phyloP scores from a whole-genome alignment of 30 jellyfish, hydroid and myxozoan genomes.

The Sanderia malayensis region DNA sequence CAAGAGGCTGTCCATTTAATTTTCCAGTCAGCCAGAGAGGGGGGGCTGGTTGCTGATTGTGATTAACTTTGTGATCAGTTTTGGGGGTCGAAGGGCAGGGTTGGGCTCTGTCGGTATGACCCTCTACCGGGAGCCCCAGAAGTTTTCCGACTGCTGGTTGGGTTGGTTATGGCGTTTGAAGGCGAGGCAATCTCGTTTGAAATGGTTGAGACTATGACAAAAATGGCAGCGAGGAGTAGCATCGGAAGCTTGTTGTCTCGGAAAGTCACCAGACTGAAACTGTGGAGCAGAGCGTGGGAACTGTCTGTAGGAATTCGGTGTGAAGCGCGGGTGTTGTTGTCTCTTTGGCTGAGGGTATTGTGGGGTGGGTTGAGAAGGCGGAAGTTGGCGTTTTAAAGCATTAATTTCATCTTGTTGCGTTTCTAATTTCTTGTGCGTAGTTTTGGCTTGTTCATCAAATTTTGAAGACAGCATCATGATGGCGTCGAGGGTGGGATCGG shows the following conservation, averaged over 20 bases:
- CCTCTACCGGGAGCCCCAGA: slow-evolving; percentile 34
- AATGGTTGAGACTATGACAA: slow-evolving; percentile 22
- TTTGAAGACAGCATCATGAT: background rate
- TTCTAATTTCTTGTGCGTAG: background rate
- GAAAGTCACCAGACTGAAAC: slow-evolving; percentile 22
- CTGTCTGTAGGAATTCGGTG: slow-evolving; percentile 1
- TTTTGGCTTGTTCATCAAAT: background rate
- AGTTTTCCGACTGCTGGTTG: slow-evolving; percentile 38
- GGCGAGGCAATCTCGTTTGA: slow-evolving; percentile 32
- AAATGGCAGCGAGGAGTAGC: slow-evolving; percentile 26
- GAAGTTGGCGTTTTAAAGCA: background rate
- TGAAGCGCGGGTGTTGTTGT: no score
- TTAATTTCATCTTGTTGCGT: background rate
- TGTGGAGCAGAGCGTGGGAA: slow-evolving; percentile 23
- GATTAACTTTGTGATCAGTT: background rate
- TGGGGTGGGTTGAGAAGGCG: background rate
- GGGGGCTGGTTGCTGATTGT: background rate
- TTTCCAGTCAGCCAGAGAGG: slow-evolving; percentile 47
- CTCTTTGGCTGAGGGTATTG: background rate
- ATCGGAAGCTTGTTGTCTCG: slow-evolving; percentile 10
- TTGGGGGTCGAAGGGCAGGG: slow-evolving; percentile 32
- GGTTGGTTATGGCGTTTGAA: background rate
- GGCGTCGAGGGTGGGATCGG: background rate
- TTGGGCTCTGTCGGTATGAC: slow-evolving; percentile 45
- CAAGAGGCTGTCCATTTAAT: background rate